Conservation (phyloP, 30 jellyfish, hydroid and myxozoan genomes). For the Hydractinia symbiolongicarpus region DNA sequence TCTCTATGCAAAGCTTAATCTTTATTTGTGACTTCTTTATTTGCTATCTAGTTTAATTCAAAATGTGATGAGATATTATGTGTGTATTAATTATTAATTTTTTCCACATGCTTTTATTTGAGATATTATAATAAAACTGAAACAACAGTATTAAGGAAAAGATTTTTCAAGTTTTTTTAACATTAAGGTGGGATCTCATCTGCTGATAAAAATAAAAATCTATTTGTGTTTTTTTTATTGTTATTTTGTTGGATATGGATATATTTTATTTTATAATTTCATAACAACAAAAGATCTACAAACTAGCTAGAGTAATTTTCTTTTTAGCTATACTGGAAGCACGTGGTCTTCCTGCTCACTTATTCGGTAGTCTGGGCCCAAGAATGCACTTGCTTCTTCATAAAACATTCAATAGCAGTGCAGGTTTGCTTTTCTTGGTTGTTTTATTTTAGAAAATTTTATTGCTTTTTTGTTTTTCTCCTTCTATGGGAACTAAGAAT, state of each 20-base stretch:
- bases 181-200: background rate
- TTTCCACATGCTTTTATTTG: too few relatives aligned
- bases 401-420: constrained; percentile 85
- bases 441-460: background rate
- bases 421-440: constrained; percentile 39
- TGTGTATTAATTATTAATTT: too few relatives aligned
- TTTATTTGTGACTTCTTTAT: too few relatives aligned
- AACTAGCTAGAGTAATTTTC: background rate
- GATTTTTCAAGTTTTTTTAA: background rate
- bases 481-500: background rate
- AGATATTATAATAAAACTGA: too few relatives aligned
- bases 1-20: too few relatives aligned
- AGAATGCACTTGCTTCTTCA: constrained; percentile 96
- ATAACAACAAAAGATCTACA: too few relatives aligned
- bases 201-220: too few relatives aligned
- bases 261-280: background rate
- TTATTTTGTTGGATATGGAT: background rate
- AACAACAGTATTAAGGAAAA: background rate
- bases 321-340: constrained; percentile 88
- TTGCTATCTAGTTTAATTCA: too few relatives aligned
- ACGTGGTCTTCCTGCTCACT: constrained; percentile 98
- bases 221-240: background rate
- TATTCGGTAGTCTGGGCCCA: constrained; percentile 96
- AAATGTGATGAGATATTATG: too few relatives aligned
- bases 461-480: background rate